These are phyloP conservation scores for Rhaphigaster nebulosa DNA, from an alignment of 2,888 invertebrate species.

Conservation along the genomic window DNA sequence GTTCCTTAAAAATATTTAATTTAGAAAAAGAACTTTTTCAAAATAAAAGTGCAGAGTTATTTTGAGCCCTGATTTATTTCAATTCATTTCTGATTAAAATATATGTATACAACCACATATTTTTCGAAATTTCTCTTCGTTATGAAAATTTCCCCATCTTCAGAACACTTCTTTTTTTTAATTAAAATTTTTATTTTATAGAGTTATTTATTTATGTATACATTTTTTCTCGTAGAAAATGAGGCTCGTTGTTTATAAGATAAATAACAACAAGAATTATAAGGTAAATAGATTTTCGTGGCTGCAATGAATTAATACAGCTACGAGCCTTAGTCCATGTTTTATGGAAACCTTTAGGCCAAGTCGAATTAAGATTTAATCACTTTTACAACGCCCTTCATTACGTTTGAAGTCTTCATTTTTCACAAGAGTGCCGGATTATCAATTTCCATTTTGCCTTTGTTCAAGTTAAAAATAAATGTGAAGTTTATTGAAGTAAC, in stretches of 20 bases:
- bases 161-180: no score
- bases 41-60: no score
- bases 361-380: conserved; percentile 34
- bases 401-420: conserved; percentile 33
- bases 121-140: no score
- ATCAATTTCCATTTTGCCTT: background rate
- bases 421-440: conserved; percentile 21
- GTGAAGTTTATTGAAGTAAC: background rate
- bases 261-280: background rate
- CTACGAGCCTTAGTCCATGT: background rate
- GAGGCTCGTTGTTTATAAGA: background rate
- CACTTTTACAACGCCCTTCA: conserved; percentile 34
- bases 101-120: no score
- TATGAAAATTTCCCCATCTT: no score
- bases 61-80: no score
- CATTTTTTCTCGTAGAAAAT: no score
- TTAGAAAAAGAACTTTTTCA: no score
- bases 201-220: no score
- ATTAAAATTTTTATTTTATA: no score
- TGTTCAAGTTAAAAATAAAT: conserved; percentile 24
- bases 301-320: background rate
- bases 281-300: background rate
- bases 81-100: no score
- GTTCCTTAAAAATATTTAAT: no score
- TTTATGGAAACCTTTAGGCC: background rate